Conservation (phyloP, 2,113 vertebrate genomes). For the Carettochelys insculpta region DNA sequence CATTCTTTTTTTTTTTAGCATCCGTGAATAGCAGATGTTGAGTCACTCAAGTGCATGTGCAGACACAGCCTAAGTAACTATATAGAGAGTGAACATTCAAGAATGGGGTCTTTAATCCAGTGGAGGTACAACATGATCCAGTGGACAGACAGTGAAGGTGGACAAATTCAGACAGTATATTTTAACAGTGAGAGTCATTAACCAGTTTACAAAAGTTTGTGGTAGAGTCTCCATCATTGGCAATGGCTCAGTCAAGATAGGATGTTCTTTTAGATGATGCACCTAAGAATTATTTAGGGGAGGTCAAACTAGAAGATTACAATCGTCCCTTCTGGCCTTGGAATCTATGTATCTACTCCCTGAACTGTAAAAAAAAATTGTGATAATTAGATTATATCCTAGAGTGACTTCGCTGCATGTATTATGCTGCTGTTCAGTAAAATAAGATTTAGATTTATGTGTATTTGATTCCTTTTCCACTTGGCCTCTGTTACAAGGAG, state of each 20-base stretch:
- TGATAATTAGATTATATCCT: neutral
- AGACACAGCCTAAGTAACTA: neutral
- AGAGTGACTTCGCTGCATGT: accelerated
- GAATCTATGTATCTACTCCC: neutral
- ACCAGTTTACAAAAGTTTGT: neutral
- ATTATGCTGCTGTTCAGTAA: neutral
- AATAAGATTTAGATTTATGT: neutral
- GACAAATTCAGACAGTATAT: neutral
- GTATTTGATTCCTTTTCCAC: neutral
- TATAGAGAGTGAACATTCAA: neutral
- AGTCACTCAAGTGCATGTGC: too few species aligned
- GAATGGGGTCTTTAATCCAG: neutral
- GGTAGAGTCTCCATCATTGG: neutral
- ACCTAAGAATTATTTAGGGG: neutral
- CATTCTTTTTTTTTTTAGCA: too few species aligned
- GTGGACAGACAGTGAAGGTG: neutral
- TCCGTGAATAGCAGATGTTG: too few species aligned
- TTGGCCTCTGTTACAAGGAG: conserved; percentile 11
- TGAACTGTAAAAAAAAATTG: neutral
- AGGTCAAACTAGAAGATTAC: neutral
- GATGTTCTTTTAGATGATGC: neutral
- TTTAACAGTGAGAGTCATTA: neutral
- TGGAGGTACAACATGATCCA: neutral
- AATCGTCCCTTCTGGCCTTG: neutral
- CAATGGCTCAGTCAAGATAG: neutral